Conservation (phyloP, 1,140 invertebrate species). For the Gonatopus flavifemur region DNA sequence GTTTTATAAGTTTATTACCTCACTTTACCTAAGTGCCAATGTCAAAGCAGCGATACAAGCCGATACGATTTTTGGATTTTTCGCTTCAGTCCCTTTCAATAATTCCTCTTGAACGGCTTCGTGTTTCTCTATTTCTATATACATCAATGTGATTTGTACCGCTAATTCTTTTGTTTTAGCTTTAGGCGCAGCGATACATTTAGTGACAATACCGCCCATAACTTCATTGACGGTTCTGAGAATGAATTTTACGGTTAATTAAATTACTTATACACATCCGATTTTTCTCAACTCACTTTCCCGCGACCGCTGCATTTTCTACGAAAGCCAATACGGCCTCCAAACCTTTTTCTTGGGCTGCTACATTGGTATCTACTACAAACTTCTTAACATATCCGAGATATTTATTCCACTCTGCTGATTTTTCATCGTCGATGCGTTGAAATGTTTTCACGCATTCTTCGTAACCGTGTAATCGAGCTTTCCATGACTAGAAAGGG, state of each 20-base stretch:
- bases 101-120: slow-evolving; percentile 89
- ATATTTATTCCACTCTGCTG: slow-evolving; percentile 90
- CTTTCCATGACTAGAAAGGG: slow-evolving; percentile 80
- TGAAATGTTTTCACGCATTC: slow-evolving; percentile 88
- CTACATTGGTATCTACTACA: slow-evolving; percentile 91
- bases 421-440: slow-evolving; percentile 87
- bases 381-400: slow-evolving; percentile 93
- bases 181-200: slow-evolving; percentile 90
- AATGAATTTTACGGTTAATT: too few relatives aligned
- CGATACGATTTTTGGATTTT: slow-evolving; percentile 93
- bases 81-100: slow-evolving; percentile 90
- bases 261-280: background rate
- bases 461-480: slow-evolving; percentile 89
- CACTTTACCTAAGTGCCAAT: slow-evolving; percentile 71
- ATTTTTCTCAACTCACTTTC: slow-evolving; percentile 62
- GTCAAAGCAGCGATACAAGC: slow-evolving; percentile 80
- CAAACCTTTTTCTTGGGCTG: slow-evolving; percentile 94
- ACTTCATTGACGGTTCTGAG: slow-evolving; percentile 86
- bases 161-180: slow-evolving; percentile 90
- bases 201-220: slow-evolving; percentile 84
- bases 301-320: slow-evolving; percentile 83
- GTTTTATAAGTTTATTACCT: too few relatives aligned
- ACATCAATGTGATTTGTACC: slow-evolving; percentile 87
- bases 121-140: slow-evolving; percentile 94
- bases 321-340: slow-evolving; percentile 88